Percentiles rank a stretch among this genome's conserved stretches.
These are phyloP conservation scores for Oreochromis tanganicae DNA, from an alignment of 2,113 vertebrate species.

Conservation along the genomic window DNA sequence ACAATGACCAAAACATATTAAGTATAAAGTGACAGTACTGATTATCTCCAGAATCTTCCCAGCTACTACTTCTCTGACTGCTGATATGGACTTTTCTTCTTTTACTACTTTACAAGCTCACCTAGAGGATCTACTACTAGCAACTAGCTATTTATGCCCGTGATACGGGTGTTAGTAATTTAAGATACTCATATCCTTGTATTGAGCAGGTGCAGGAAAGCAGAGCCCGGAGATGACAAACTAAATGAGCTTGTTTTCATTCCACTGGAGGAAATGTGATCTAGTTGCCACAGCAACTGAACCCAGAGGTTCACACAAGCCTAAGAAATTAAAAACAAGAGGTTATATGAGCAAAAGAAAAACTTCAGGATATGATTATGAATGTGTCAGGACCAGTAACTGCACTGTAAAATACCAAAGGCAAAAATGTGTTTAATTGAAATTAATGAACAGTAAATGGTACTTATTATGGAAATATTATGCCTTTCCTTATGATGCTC, in stretches of 20 bases:
- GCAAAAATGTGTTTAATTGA: neutral
- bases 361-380: neutral
- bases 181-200: neutral
- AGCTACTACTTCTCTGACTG: neutral
- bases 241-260: slow-evolving; percentile 42
- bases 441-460: neutral
- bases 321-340: slow-evolving; percentile 4
- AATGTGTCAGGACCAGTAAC: neutral
- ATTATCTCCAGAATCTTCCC: neutral
- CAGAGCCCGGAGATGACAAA: slow-evolving; percentile 5
- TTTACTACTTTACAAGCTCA: neutral
- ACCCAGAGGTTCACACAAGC: neutral
- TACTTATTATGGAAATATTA: neutral
- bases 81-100: neutral
- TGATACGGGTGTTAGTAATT: slow-evolving; percentile 2
- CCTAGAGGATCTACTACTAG: neutral
- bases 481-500: neutral
- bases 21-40: neutral
- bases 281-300: slow-evolving; percentile 37
- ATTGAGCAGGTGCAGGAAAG: slow-evolving; percentile 13
- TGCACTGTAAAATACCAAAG: neutral
- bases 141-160: neutral
- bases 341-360: neutral
- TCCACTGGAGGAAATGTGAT: slow-evolving; percentile 26
- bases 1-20: neutral